Percentiles rank a stretch among this genome's conserved stretches.
phyloP scores from a whole-genome alignment of 2,888 invertebrate species.

The Chorisops tibialis region DNA sequence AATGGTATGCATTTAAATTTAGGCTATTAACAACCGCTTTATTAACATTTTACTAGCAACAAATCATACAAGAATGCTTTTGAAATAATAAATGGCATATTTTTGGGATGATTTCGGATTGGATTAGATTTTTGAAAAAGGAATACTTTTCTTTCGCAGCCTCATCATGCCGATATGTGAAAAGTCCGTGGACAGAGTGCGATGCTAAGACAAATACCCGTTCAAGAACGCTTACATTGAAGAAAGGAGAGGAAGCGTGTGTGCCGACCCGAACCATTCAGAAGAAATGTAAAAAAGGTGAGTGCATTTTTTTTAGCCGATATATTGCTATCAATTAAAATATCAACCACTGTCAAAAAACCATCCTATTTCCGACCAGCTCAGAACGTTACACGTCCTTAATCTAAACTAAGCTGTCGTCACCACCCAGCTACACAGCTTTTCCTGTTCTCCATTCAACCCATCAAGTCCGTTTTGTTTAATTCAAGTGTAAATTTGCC shows the following conservation, averaged over 20 bases:
- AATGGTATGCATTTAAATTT: background rate
- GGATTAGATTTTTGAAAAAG: too few species aligned
- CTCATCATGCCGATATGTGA: conserved; percentile 76
- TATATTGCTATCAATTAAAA: too few species aligned
- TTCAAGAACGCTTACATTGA: conserved; percentile 76
- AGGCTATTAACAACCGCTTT: background rate
- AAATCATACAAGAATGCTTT: background rate
- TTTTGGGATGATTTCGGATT: too few species aligned
- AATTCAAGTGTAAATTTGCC: conserved; percentile 16
- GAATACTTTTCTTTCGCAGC: conserved; percentile 38
- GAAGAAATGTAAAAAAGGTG: conserved; percentile 92
- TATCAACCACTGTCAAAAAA: too few species aligned
- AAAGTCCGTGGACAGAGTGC: conserved; percentile 86
- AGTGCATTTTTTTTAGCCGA: too few species aligned
- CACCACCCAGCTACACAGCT: too few species aligned
- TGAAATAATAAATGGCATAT: too few species aligned
- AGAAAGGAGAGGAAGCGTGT: conserved; percentile 80
- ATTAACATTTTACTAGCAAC: background rate
- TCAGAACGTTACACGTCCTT: too few species aligned
- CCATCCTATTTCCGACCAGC: too few species aligned
- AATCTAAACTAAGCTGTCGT: too few species aligned
- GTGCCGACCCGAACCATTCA: conserved; percentile 81
- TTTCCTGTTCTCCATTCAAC: background rate
- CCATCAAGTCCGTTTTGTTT: conserved; percentile 7
- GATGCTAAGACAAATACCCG: conserved; percentile 79